Evolutionary conservation across 2,888 invertebrate genomes (phyloP), one percentile per base, ranked within the genome.

Genomic region (Drosophila hawaiiensis): DNA sequence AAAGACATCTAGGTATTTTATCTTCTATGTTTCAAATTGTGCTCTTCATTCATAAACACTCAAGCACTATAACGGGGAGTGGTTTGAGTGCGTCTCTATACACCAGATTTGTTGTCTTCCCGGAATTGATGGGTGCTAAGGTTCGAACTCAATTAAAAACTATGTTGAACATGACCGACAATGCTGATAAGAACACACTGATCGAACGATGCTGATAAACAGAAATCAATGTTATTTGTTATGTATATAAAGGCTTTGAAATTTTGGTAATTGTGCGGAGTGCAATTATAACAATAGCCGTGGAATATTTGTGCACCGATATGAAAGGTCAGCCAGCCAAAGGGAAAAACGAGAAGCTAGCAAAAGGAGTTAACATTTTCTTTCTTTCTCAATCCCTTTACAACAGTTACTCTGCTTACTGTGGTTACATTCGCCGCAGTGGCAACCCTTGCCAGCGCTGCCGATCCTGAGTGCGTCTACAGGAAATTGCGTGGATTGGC

Each of bases 381-480:
- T 31, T 31, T 25, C 31, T 14, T 25, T 54, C 16, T 19, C 6
- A 5, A n/a, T 41, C 14, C 14, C 25, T 54, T 37, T 10, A 41
- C 14, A 12, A 12, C 55, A 92, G 92, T 83, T 83, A 80, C 80
- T 74, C 78, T 92, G 75, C 87, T 89, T 73, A 72, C 90, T 89
- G 89, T 87, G 82, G 91, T 90, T 60, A 69, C 78, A 58, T 59
- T 90, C 76, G 80, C 89, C 76, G 67, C 86, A 76, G 72, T 86
- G 69, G 82, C 83, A 73, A 65, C 83, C 58, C 29, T 87, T 6
- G 71, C 76, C 65, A 72, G 68, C 54, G 91, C 91, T 37, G 89
- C 85, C 59, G 92, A 92, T 79, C 83, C 90, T 49, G 92, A 91
- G 73, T 92, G 92, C 61, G 69, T 90, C n/a, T 83, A 91, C 35